phyloP scores from a whole-genome alignment of 2,888 invertebrate species.

The Seira musarum region DNA sequence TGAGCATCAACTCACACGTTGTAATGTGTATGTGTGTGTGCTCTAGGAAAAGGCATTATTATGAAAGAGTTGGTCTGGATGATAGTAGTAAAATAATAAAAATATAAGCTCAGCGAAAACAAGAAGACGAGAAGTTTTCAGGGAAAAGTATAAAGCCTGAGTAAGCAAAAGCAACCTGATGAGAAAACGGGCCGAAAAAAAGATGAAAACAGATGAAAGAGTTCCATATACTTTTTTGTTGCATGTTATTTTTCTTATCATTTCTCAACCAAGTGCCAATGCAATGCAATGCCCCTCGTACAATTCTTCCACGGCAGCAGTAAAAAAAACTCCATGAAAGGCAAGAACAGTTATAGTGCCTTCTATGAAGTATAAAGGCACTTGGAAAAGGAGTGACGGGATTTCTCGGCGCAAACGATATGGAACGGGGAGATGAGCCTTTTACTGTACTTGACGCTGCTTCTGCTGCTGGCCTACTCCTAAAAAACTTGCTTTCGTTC shows the following conservation, averaged over 20 bases:
- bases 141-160: constrained; percentile 19
- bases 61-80: not conserved
- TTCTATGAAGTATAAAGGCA: not conserved
- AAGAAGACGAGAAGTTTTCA: not conserved
- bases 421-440: constrained; percentile 52
- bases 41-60: constrained; percentile 3
- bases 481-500: constrained; percentile 8
- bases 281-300: constrained; percentile 5
- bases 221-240: constrained; percentile 53
- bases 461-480: constrained; percentile 1
- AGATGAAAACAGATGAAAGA: constrained; percentile 18
- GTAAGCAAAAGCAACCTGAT: constrained; percentile 54
- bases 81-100: not conserved
- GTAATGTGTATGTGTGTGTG: constrained; percentile 23
- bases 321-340: not conserved
- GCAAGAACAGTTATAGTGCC: not conserved
- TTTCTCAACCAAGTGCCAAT: not conserved
- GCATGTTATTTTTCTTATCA: constrained; percentile 33
- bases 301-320: not conserved
- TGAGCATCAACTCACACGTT: constrained; percentile 11
- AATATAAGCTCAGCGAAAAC: not conserved
- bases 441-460: constrained; percentile 23
- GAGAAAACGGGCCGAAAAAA: constrained; percentile 37
- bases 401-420: constrained; percentile 60
- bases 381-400: constrained; percentile 42